Evolutionary conservation across 1,140 invertebrate species (phyloP).

Genomic region (Drosophila suzukii): DNA sequence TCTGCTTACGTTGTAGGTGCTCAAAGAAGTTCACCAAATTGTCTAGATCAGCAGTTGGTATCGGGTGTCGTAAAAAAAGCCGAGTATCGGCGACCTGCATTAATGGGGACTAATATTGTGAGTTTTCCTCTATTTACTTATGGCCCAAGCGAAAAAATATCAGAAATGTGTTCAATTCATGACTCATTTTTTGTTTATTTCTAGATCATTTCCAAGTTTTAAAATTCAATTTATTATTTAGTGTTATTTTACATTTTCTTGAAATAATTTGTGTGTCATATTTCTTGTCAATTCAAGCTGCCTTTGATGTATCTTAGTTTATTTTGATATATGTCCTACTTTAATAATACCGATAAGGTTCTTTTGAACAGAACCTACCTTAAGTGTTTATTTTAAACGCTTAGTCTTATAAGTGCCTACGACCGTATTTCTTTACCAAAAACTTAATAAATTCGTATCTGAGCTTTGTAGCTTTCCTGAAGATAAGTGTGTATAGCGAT

Average conservation of each 20-base stretch:
- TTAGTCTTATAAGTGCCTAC: not conserved
- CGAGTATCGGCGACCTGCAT: slow-evolving; percentile 47
- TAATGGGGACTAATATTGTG: slow-evolving; percentile 20
- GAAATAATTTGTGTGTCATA: too few relatives aligned
- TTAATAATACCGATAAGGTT: not conserved
- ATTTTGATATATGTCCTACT: not conserved
- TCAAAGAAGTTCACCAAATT: slow-evolving; percentile 31
- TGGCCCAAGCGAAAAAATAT: not conserved
- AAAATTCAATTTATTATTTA: too few relatives aligned
- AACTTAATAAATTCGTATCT: slow-evolving; percentile 7
- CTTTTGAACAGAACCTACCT: slow-evolving; percentile 12
- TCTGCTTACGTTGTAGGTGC: slow-evolving; percentile 38
- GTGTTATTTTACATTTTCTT: too few relatives aligned
- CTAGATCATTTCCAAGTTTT: too few relatives aligned
- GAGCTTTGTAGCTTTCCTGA: not conserved
- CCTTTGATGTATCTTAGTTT: too few relatives aligned
- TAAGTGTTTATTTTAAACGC: slow-evolving; percentile 15
- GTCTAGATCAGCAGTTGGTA: slow-evolving; percentile 43
- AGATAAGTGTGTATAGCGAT: not conserved
- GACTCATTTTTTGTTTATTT: not conserved
- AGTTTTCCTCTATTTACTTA: slow-evolving; percentile 11
- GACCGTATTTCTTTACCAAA: not conserved
- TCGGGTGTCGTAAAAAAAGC: slow-evolving; percentile 31
- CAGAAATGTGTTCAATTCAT: not conserved
- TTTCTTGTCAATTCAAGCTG: too few relatives aligned